Conservation (phyloP, 2,888 invertebrate species). For the Acanthosepion lycidas region DNA sequence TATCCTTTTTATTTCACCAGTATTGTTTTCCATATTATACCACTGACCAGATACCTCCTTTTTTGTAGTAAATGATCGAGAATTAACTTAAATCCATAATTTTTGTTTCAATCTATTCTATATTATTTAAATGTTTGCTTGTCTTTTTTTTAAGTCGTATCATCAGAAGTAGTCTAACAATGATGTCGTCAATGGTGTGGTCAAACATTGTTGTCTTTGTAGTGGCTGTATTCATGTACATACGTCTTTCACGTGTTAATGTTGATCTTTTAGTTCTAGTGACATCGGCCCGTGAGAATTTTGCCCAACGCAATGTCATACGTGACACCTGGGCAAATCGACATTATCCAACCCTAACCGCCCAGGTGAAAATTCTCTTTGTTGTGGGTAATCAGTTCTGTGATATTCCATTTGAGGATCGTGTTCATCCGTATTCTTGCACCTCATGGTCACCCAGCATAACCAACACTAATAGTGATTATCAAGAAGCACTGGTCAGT, state of each 20-base stretch:
- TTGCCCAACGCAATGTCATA: not conserved
- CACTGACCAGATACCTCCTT: no score
- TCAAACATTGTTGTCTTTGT: not conserved
- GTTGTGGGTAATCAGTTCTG: conserved; percentile 38
- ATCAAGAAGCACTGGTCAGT: not conserved
- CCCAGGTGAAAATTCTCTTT: not conserved
- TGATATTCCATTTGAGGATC: not conserved
- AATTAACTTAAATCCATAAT: no score
- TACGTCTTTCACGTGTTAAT: not conserved
- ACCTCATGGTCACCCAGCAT: not conserved
- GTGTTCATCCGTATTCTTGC: not conserved
- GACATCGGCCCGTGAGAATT: conserved; percentile 33
- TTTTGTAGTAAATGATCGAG: no score
- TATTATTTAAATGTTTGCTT: no score
- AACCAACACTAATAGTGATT: not conserved
- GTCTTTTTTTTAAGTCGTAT: no score
- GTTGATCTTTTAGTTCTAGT: not conserved
- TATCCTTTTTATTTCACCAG: no score
- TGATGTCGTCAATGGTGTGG: not conserved
- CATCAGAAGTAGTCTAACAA: not conserved
- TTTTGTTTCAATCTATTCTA: no score
- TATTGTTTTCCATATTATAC: no score
- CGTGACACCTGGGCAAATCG: conserved; percentile 21
- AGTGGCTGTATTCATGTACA: not conserved
- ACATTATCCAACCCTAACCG: not conserved